Conservation (phyloP, 1,140 invertebrate species). For the Campoletis sonorensis region DNA sequence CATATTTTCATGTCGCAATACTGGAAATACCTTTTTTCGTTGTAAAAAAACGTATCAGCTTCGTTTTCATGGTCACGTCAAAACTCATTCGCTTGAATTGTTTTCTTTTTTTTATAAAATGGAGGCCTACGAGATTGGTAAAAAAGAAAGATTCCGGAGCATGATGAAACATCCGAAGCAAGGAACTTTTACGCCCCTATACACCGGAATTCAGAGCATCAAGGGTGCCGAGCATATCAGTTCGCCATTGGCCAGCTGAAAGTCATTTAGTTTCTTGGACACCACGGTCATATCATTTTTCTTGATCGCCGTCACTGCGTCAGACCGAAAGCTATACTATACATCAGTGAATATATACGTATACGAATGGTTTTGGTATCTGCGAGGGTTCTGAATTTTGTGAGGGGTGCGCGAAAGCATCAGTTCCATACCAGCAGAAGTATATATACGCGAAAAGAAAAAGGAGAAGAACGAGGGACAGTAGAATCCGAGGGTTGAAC, state of each 20-base stretch:
- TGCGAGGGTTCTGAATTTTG: slow-evolving; percentile 37
- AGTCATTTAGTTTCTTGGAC: slow-evolving; percentile 63
- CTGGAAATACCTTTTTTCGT: too few relatives aligned
- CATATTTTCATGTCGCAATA: too few relatives aligned
- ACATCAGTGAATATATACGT: slow-evolving; percentile 28
- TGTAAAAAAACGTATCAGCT: background rate
- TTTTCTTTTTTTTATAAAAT: background rate
- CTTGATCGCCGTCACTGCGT: slow-evolving; percentile 64
- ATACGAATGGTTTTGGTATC: slow-evolving; percentile 47
- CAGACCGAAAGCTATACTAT: slow-evolving; percentile 1
- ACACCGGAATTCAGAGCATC: slow-evolving; percentile 14
- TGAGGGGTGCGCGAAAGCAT: slow-evolving; percentile 30
- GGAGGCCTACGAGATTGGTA: background rate
- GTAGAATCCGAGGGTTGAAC: slow-evolving; percentile 61
- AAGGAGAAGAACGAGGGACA: slow-evolving; percentile 42
- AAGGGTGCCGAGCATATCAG: slow-evolving; percentile 28
- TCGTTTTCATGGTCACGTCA: background rate
- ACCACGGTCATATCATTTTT: slow-evolving; percentile 68
- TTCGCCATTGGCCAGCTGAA: slow-evolving; percentile 63
- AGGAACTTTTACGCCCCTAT: slow-evolving; percentile 26
- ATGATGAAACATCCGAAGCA: slow-evolving; percentile 3
- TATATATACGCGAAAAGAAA: slow-evolving; percentile 33
- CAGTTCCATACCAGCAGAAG: slow-evolving; percentile 40
- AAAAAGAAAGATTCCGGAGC: background rate
- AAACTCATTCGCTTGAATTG: background rate